Conservation (phyloP, 2,888 invertebrate genomes). For the Aphrophora alni region DNA sequence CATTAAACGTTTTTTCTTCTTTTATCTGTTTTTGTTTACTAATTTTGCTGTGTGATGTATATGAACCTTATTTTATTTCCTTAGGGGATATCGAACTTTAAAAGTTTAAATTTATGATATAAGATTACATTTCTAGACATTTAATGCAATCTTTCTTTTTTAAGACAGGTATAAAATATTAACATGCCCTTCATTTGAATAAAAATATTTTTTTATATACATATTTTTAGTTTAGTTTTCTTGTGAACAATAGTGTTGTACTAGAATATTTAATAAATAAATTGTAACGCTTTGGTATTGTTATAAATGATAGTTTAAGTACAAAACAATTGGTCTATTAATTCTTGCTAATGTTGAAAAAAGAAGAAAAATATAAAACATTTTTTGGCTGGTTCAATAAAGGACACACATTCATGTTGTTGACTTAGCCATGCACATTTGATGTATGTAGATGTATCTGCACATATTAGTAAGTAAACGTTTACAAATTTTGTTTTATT, state of each 20-base stretch:
- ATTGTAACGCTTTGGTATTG: background rate
- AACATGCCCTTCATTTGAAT: background rate
- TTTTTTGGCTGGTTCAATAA: background rate
- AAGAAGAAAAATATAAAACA: background rate
- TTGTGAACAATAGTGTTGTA: background rate
- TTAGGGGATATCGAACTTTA: slow-evolving; percentile 39
- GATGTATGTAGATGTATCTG: background rate
- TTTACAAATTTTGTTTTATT: background rate
- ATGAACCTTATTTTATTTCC: too few relatives aligned
- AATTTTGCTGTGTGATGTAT: slow-evolving; percentile 15
- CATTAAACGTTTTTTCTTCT: slow-evolving; percentile 46
- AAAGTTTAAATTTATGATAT: background rate
- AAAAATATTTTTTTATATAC: too few relatives aligned
- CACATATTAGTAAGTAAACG: background rate
- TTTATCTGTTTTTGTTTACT: slow-evolving; percentile 40
- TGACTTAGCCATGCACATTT: background rate
- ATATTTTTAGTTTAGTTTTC: background rate
- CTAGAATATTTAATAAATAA: background rate
- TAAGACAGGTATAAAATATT: background rate
- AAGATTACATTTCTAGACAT: background rate
- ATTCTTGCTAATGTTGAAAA: background rate
- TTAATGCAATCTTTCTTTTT: background rate
- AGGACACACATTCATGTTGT: background rate
- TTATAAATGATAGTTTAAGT: background rate
- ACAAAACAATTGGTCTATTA: background rate